Conservation (phyloP, 2,888 invertebrate species). For the Drepana falcataria region DNA sequence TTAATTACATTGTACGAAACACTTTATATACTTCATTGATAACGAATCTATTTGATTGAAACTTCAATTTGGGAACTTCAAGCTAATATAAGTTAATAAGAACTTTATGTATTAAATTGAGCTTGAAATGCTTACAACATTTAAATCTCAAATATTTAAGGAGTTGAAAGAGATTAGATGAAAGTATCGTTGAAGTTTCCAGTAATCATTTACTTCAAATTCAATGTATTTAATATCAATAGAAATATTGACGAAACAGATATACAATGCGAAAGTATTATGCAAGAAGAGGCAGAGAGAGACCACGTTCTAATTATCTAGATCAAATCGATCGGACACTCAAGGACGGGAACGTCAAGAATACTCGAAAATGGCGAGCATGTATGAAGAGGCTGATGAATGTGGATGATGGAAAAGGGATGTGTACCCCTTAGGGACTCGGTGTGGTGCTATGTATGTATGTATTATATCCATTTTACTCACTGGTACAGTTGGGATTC, state of each 20-base stretch:
- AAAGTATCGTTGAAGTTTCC: slow-evolving; percentile 27
- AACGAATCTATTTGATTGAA: slow-evolving; percentile 19
- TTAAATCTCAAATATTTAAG: slow-evolving; percentile 30
- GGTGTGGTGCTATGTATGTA: too few species aligned
- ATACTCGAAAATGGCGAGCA: too few species aligned
- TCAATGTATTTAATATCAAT: slow-evolving; percentile 18
- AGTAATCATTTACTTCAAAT: slow-evolving; percentile 32
- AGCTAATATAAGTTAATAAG: slow-evolving; percentile 29
- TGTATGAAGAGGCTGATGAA: too few species aligned
- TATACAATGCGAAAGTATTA: too few species aligned
- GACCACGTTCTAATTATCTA: too few species aligned
- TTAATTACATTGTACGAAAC: slow-evolving; percentile 1
- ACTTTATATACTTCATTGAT: slow-evolving; percentile 6
- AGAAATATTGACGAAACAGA: slow-evolving; percentile 13
- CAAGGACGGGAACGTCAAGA: too few species aligned
- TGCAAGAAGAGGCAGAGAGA: too few species aligned
- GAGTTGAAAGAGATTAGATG: slow-evolving; percentile 27
- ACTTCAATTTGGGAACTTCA: slow-evolving; percentile 16
- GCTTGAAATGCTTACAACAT: slow-evolving; percentile 29
- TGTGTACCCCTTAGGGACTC: too few species aligned
- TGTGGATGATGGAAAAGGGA: too few species aligned
- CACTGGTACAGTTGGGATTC: too few species aligned
- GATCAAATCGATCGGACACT: too few species aligned
- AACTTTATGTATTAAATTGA: slow-evolving; percentile 36
- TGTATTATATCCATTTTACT: too few species aligned